A percentile compares a stretch with the other conserved stretches of the same genome.
Conservation (phyloP, 2,113 vertebrate species). For the Atlantisia rogersi region DNA sequence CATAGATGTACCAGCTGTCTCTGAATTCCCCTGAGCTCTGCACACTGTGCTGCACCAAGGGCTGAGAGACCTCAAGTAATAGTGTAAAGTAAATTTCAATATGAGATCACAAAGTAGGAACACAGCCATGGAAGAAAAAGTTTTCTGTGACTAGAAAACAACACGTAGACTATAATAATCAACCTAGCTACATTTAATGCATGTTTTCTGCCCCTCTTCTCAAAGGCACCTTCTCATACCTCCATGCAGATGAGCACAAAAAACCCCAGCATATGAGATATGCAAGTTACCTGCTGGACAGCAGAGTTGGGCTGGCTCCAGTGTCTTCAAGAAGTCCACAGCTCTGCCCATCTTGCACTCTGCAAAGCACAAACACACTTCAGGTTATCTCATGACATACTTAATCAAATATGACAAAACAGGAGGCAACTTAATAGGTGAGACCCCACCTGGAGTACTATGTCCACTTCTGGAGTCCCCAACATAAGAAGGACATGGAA, state of each 20-base stretch:
- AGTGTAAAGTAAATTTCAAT: not conserved
- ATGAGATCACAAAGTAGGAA: not conserved
- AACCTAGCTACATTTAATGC: not conserved
- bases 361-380: not conserved
- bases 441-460: too few relatives aligned
- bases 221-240: not conserved
- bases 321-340: not conserved
- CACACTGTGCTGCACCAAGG: not conserved
- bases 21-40: not conserved
- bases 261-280: not conserved
- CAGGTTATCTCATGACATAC: too few relatives aligned
- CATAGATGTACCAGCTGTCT: not conserved
- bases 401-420: not conserved
- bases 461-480: too few relatives aligned
- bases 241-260: not conserved
- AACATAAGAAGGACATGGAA: too few relatives aligned
- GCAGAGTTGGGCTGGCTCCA: not conserved
- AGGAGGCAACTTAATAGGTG: not conserved
- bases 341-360: not conserved
- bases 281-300: too few relatives aligned
- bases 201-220: not conserved
- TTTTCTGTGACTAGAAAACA: not conserved
- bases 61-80: not conserved
- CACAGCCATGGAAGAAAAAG: not conserved
- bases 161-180: not conserved